These are phyloP conservation scores for Podarcis cretensis DNA, from an alignment of 2,113 vertebrate species.

Conservation along the genomic window DNA sequence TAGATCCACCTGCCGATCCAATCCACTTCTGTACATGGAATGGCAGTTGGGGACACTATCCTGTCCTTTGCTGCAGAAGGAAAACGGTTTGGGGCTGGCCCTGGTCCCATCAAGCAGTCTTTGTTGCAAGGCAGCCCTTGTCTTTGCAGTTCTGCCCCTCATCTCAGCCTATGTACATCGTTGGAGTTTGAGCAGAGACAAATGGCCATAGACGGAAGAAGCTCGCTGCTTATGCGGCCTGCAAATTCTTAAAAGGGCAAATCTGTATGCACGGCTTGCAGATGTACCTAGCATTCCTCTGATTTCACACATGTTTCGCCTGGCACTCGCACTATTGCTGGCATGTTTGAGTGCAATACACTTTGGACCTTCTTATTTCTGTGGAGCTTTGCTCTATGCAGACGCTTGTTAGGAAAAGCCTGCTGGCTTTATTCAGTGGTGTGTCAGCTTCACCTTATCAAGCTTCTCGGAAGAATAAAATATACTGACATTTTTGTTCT, in stretches of 20 bases:
- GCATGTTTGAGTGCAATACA: constrained; percentile 4
- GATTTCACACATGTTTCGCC: neutral
- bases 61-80: too few species aligned
- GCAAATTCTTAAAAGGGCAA: neutral
- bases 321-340: neutral
- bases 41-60: too few species aligned
- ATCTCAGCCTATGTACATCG: accelerated
- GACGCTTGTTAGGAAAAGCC: constrained; percentile 8
- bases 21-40: too few species aligned
- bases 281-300: neutral
- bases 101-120: neutral
- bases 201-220: too few species aligned
- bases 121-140: neutral
- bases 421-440: constrained; percentile 8
- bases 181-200: neutral
- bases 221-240: too few species aligned
- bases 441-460: neutral
- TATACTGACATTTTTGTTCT: constrained; percentile 7
- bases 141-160: neutral
- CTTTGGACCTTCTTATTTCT: constrained; percentile 9
- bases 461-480: constrained; percentile 23
- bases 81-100: too few species aligned
- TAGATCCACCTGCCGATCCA: too few species aligned
- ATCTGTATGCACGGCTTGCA: neutral
- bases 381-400: neutral